phyloP scores from a whole-genome alignment of 1,140 invertebrate species.

The Contarinia nasturtii region DNA sequence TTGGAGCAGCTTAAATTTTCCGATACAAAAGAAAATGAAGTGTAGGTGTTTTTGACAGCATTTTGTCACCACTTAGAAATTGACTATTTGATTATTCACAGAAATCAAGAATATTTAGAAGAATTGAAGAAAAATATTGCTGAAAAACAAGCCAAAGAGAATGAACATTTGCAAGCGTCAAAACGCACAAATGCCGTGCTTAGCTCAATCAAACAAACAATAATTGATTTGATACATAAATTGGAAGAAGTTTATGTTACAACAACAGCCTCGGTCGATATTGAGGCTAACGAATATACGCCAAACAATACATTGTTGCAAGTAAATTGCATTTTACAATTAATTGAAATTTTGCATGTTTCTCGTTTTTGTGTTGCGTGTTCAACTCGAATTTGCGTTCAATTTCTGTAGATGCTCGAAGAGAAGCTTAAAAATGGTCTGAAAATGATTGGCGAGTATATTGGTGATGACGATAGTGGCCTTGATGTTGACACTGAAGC shows the following conservation, averaged over 20 bases:
- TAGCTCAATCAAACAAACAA: conserved; percentile 27
- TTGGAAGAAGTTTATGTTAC: conserved; percentile 19
- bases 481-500: neutral
- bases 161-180: conserved; percentile 22
- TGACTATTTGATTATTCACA: conserved; percentile 18
- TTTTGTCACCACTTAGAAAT: too few relatives aligned
- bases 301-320: neutral
- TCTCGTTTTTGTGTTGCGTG: neutral
- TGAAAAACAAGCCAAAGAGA: conserved; percentile 16
- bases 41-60: conserved; percentile 37
- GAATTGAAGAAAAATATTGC: neutral
- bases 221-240: conserved; percentile 23
- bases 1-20: conserved; percentile 59
- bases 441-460: neutral
- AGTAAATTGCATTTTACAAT: neutral
- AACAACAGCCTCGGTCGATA: conserved; percentile 1
- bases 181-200: conserved; percentile 28
- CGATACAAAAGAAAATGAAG: conserved; percentile 55
- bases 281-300: conserved; percentile 5
- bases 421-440: neutral
- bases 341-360: neutral
- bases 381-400: neutral
- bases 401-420: neutral
- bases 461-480: neutral
- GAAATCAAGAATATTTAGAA: conserved; percentile 43